Conservation (phyloP, 2,113 vertebrate genomes). For the Dasyurus viverrinus region DNA sequence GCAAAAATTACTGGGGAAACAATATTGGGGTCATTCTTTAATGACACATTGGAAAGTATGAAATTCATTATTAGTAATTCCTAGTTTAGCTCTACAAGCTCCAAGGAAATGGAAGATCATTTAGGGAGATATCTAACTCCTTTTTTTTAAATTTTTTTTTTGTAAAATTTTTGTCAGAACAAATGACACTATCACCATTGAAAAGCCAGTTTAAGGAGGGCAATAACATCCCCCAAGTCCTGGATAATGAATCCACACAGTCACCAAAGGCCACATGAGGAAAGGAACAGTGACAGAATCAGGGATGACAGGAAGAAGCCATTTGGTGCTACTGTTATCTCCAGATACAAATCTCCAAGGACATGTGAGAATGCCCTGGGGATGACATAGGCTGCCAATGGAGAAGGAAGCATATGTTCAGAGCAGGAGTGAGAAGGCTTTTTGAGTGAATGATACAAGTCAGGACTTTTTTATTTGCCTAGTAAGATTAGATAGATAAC, state of each 20-base stretch:
- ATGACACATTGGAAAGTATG: neutral
- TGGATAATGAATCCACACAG: slow-evolving; percentile 34
- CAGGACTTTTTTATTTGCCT: slow-evolving; percentile 1
- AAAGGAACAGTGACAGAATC: slow-evolving; percentile 50
- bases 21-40: neutral
- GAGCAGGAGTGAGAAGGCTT: neutral
- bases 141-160: neutral
- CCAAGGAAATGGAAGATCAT: neutral
- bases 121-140: neutral
- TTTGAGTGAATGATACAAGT: neutral
- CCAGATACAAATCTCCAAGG: slow-evolving; percentile 43
- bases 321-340: slow-evolving; percentile 50
- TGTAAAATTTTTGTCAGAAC: neutral
- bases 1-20: neutral
- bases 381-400: neutral
- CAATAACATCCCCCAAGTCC: neutral
- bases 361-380: slow-evolving; percentile 50
- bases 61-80: neutral
- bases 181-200: neutral
- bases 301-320: slow-evolving; percentile 50
- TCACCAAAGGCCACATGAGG: slow-evolving; percentile 45
- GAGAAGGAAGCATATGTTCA: slow-evolving; percentile 45
- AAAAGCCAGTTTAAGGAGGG: neutral
- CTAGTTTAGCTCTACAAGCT: neutral
- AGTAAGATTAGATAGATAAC: neutral